These are phyloP conservation scores for Pelochelys cantorii DNA, from an alignment of 2,797 vertebrate genomes.

Conservation along the genomic window DNA sequence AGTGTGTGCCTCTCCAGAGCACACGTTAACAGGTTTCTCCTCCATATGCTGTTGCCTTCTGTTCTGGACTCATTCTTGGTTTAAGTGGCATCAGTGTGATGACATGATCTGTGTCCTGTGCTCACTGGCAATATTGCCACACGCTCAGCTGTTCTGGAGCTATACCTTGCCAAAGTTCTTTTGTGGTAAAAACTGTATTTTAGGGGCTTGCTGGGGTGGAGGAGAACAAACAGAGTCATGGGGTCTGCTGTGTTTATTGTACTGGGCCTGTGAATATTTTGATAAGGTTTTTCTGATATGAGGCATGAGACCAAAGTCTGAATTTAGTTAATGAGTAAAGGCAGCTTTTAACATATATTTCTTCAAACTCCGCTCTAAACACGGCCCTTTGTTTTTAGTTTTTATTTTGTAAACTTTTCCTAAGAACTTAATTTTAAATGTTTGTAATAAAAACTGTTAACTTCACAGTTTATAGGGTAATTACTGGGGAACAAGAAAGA, in stretches of 20 bases:
- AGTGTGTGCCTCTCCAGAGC: neutral
- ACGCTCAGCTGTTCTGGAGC: neutral
- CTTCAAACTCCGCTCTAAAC: neutral
- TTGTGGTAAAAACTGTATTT: constrained; percentile 26
- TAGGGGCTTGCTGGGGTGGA: neutral
- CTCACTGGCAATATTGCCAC: neutral
- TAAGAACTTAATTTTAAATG: neutral
- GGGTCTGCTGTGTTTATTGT: constrained; percentile 41
- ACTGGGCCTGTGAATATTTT: constrained; percentile 16
- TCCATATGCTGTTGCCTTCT: neutral
- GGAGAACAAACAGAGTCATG: constrained; percentile 34
- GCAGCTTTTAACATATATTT: neutral
- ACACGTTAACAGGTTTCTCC: neutral
- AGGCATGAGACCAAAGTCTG: constrained; percentile 40
- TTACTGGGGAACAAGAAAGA: neutral
- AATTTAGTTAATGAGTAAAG: constrained; percentile 61
- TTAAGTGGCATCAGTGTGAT: neutral
- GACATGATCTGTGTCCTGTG: neutral
- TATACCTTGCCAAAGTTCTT: neutral
- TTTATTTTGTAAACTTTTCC: neutral
- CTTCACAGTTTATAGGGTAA: neutral
- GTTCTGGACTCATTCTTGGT: neutral
- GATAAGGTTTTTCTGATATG: constrained; percentile 59
- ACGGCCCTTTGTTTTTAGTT: neutral
- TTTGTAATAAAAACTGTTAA: neutral